These are phyloP conservation scores for Bambusicola thoracicus DNA, from an alignment of 2,113 vertebrate species.

Conservation along the genomic window DNA sequence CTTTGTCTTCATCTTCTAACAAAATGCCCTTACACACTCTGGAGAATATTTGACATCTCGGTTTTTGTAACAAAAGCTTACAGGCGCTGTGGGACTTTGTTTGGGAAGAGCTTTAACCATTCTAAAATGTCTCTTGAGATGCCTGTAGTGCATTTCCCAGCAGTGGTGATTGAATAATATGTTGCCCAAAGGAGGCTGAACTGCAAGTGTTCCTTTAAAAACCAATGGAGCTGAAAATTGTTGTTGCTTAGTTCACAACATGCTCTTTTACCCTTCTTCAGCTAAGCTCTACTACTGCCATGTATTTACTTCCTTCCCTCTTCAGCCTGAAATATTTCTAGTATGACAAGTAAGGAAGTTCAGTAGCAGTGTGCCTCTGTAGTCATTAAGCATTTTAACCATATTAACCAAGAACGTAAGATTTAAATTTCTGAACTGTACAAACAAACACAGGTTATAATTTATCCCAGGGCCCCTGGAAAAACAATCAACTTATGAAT, in stretches of 20 bases:
- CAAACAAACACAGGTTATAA: not conserved
- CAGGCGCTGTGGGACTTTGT: conserved; percentile 72
- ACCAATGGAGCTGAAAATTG: conserved; percentile 73
- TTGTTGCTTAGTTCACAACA: conserved; percentile 61
- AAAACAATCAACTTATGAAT: not conserved
- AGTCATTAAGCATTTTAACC: not conserved
- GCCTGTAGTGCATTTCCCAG: conserved; percentile 61
- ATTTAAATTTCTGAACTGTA: not conserved
- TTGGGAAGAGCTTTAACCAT: conserved; percentile 74
- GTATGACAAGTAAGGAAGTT: not conserved
- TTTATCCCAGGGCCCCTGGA: not conserved
- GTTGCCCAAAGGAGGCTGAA: conserved; percentile 68
- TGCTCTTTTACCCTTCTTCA: conserved; percentile 57
- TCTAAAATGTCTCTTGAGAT: conserved; percentile 72
- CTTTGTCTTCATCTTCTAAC: conserved; percentile 58
- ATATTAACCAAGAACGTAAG: not conserved
- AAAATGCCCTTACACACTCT: conserved; percentile 52
- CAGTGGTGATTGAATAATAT: conserved; percentile 69
- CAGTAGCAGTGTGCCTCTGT: conserved; percentile 13
- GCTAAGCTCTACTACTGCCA: conserved; percentile 20
- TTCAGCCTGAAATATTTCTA: not conserved
- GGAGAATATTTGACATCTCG: conserved; percentile 80
- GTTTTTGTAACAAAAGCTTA: conserved; percentile 82
- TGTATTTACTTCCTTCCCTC: not conserved
- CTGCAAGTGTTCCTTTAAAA: conserved; percentile 71